phyloP scores from a whole-genome alignment of 2,797 vertebrate genomes.

The Sebastes vulpes region DNA sequence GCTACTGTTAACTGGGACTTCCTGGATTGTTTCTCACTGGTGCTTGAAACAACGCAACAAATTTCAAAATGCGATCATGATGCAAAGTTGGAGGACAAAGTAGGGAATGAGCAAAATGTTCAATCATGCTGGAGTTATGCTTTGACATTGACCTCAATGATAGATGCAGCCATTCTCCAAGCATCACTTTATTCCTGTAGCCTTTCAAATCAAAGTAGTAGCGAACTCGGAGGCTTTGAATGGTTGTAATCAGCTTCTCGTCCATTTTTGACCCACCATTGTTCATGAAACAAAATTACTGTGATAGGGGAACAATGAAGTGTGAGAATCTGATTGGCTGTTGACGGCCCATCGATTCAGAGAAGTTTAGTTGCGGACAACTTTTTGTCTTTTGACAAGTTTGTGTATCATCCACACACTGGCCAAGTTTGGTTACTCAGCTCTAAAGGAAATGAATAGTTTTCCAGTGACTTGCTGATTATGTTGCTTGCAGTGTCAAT shows the following conservation, averaged over 20 bases:
- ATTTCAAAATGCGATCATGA: not conserved
- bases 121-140: constrained; percentile 10
- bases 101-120: constrained; percentile 16
- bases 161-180: constrained; percentile 22
- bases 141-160: constrained; percentile 45
- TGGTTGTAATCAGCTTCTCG: constrained; percentile 50
- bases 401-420: constrained; percentile 6
- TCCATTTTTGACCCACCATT: constrained; percentile 37
- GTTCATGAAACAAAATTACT: constrained; percentile 45
- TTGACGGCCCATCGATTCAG: not conserved
- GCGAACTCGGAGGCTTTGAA: constrained; percentile 36
- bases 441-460: not conserved
- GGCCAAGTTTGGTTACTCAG: constrained; percentile 17
- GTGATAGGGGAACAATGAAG: constrained; percentile 12
- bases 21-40: not conserved
- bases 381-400: constrained; percentile 38
- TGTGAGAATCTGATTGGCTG: constrained; percentile 33
- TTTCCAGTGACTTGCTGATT: constrained; percentile 36
- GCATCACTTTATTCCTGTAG: constrained; percentile 16
- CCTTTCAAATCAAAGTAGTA: constrained; percentile 47
- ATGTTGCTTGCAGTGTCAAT: constrained; percentile 5
- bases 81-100: constrained; percentile 11
- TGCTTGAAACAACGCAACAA: not conserved
- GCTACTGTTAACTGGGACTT: not conserved
- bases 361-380: constrained; percentile 15